Evolutionary conservation across 2,888 invertebrate genomes (phyloP), one percentile per base, ranked within the genome.

Genomic region (Tinea pellionella): DNA sequence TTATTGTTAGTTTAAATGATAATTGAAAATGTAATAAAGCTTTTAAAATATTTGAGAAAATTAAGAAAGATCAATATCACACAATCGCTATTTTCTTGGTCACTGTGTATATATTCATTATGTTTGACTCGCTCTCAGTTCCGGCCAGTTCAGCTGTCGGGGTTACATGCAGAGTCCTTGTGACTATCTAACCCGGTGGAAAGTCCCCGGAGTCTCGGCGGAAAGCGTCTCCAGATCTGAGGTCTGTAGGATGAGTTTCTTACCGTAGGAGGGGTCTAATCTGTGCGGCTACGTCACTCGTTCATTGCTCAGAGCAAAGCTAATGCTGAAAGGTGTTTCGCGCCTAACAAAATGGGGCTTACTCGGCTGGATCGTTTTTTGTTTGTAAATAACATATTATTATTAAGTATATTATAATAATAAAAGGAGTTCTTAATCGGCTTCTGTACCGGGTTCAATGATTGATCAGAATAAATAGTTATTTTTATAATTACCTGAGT

Each of bases 161-260:
- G 88, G 83, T 80, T 64, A 88, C 88, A 61, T 16, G 63, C 87
- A 68, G 80, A 80, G 72, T 70, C 74, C 69, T 65, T 2, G 68
- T 86, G 76, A 66, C 70, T 82, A 71, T 61, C 0, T 72, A 63
- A 79, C 82, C 86, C 84, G 81, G 88, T 80, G 88, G 87, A 88
- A 88, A 88, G 88, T 88, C 88, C 87, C 88, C 87, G 88, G 88
- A 88, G 81, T 74, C 62, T 76, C 68, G 87, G 71, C 78, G 82
- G 88, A 88, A 78, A 88, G 83, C 83, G 80, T 65, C 83, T 65
- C 75, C 78, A 68, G 53, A 74, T 74, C 79, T 74, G 41, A 67
- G 75, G 78, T 78, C 72, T 75, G 73, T n/a, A 18, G 59, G 59
- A 32, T 29, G 32, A 19, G 57, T 66, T 64, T 63, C 71, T 75